phyloP scores from a whole-genome alignment of 2,888 invertebrate genomes.

The Tenodera sinensis region DNA sequence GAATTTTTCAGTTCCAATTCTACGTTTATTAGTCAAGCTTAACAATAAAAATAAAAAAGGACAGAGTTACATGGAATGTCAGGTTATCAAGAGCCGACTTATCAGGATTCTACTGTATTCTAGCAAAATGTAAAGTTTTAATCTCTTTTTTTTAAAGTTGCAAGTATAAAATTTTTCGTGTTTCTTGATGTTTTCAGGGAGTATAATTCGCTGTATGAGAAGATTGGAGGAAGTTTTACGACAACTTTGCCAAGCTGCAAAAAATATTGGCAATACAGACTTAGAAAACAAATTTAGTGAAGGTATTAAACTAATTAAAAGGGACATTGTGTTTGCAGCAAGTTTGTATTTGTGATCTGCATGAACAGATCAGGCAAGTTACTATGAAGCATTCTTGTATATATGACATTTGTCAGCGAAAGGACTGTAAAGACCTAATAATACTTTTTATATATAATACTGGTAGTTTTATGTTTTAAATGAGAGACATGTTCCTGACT shows the following conservation, averaged over 20 bases:
- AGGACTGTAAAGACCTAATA: neutral
- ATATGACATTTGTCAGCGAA: neutral
- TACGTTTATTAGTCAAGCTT: too few species aligned
- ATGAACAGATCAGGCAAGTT: neutral
- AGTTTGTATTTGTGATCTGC: slow-evolving; percentile 80
- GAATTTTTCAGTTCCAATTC: too few species aligned
- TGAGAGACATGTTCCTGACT: too few species aligned
- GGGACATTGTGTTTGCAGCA: slow-evolving; percentile 99
- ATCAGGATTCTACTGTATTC: too few species aligned
- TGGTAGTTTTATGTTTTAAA: too few species aligned
- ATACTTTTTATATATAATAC: neutral
- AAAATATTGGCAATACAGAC: slow-evolving; percentile 94
- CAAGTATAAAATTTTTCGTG: too few species aligned
- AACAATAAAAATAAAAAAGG: too few species aligned
- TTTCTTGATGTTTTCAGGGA: slow-evolving; percentile 50
- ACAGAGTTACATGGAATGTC: too few species aligned
- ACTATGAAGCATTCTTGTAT: neutral
- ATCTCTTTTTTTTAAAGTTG: too few species aligned
- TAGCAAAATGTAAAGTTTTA: too few species aligned
- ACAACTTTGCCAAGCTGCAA: slow-evolving; percentile 93
- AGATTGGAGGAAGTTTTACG: slow-evolving; percentile 92
- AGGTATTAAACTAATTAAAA: slow-evolving; percentile 85
- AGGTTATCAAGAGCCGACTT: too few species aligned
- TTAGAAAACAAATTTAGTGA: slow-evolving; percentile 94
- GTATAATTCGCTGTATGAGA: slow-evolving; percentile 84